Base-by-base conservation (phyloP, 1,140 invertebrate species). In the Neodiprion lecontei region DNA sequence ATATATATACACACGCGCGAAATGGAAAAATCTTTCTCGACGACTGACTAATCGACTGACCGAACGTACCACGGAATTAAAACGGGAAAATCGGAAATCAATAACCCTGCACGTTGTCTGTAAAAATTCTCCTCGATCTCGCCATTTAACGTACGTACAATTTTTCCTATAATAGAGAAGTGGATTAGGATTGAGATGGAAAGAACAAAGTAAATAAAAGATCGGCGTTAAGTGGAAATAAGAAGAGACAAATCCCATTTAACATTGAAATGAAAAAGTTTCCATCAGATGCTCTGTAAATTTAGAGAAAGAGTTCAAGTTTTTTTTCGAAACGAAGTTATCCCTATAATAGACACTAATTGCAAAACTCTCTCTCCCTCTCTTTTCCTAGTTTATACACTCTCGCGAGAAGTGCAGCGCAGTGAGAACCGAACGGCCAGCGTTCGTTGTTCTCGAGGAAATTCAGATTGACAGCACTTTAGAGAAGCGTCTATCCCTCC, bases 381-480 rank as follows among this genome's bases (percentile, higher is more conserved):
- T n/a, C n/a, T 40, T 40, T 40, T 40, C 5, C 28, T 40, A 40
- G 2, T 40, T 40, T 40, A 3, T 40, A 40, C 28, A 40, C 28
- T 40, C 28, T 40, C 28, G 28, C 28, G 28, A 40, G 28, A 3
- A 40, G 28, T 40, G 28, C 28, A 40, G 28, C 5, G 28, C 17
- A 21, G 17, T 21, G 28, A 40, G 5, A 40, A 53, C n/a, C 50
- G 53, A 61, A 17, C n/a, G n/a, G 5, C 53, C 53, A 17, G 11
- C 53, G 53, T 12, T 5, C 53, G 11, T 61, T 17, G 11, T 14
- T 61, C 53, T 61, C 11, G 53, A 61, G 11, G 11, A 61, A 61
- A 61, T 61, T 61, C 7, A 61, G 53, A 61, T 61, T 61, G 53
- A 61, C 53, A 61, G 53, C 53, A 61, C 53, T 61, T 61, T 61